Percentiles rank a stretch among this genome's conserved stretches.
Conservation (phyloP, 1,140 invertebrate genomes). For the Drosophila kurseongensis region DNA sequence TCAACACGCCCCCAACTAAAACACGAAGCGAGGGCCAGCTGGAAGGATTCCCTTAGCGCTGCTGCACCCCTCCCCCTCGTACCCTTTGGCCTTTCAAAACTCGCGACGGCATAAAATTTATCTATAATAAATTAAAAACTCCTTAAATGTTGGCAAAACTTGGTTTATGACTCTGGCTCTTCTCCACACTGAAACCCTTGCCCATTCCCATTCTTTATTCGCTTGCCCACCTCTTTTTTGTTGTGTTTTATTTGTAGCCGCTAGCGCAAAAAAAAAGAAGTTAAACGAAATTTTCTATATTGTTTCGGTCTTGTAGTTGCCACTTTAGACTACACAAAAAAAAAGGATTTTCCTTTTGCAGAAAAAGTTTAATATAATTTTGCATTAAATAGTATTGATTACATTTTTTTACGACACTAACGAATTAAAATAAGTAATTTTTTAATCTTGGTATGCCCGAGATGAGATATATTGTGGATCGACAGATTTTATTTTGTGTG, state of each 20-base stretch:
- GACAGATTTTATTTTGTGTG: not conserved
- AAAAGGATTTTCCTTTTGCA: not conserved
- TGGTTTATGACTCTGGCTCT: conserved; percentile 45
- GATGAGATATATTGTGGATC: too few relatives aligned
- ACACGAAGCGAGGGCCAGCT: conserved; percentile 29
- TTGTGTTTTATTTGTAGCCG: conserved; percentile 62
- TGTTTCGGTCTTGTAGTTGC: conserved; percentile 46
- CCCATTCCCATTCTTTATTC: conserved; percentile 8
- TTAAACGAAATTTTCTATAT: conserved; percentile 35
- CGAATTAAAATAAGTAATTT: too few relatives aligned
- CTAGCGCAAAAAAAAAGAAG: conserved; percentile 38
- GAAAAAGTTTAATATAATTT: not conserved
- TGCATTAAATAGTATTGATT: too few relatives aligned
- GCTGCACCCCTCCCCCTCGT: conserved; percentile 1
- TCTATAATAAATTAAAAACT: conserved; percentile 84
- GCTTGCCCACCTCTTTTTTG: conserved; percentile 43
- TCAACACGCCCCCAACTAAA: conserved; percentile 68
- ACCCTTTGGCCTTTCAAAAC: conserved; percentile 26
- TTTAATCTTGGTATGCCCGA: too few relatives aligned
- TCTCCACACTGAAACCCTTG: not conserved
- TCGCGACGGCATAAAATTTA: conserved; percentile 63
- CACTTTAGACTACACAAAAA: conserved; percentile 3
- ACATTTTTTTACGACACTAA: too few relatives aligned
- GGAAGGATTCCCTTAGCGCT: conserved; percentile 21
- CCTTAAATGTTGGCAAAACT: conserved; percentile 75